phyloP scores from a whole-genome alignment of 64 coral and sea anemone species.

The Actinia tenebrosa region DNA sequence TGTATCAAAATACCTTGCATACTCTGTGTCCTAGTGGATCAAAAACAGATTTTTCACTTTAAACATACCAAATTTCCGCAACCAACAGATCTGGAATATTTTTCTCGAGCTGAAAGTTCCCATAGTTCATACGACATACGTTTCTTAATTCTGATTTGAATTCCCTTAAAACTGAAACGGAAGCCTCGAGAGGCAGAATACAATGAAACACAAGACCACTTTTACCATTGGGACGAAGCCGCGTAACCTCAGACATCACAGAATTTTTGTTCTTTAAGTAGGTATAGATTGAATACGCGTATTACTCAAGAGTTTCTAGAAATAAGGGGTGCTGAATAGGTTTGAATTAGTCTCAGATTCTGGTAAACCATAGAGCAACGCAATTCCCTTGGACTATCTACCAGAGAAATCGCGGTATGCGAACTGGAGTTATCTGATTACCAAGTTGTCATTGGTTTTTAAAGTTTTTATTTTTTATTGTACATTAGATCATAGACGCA shows the following conservation, averaged over 20 bases:
- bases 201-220: conserved; percentile 1
- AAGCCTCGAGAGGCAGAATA: not conserved
- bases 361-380: no score
- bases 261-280: no score
- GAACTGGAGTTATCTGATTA: no score
- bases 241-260: not conserved
- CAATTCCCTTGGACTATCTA: no score
- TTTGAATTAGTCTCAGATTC: no score
- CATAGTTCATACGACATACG: not conserved
- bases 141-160: not conserved
- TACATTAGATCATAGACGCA: no score
- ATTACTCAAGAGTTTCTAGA: no score
- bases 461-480: no score
- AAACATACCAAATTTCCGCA: not conserved
- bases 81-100: not conserved
- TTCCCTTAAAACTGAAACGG: not conserved
- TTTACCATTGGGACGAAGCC: not conserved
- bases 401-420: no score
- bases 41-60: not conserved
- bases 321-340: no score
- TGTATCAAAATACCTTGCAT: not conserved
- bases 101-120: not conserved
- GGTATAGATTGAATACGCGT: no score
- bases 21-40: not conserved
- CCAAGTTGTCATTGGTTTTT: no score